phyloP scores from a whole-genome alignment of 1,140 invertebrate species.

The Caenorhabditis briggsae region DNA sequence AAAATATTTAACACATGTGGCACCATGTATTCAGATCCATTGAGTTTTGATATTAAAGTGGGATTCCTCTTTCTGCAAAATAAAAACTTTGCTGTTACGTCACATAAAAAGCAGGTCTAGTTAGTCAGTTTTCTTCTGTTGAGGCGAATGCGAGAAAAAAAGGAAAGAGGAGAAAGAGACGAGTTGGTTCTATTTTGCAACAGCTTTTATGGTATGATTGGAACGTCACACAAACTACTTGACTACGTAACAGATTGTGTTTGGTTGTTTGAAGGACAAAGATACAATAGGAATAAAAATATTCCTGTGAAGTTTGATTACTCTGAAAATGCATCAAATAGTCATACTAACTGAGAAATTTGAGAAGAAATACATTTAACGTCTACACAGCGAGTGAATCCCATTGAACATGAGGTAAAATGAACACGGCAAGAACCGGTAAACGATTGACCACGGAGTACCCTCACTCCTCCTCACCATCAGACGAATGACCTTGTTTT shows the following conservation, averaged over 20 bases:
- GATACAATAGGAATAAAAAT: background rate
- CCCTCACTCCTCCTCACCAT: background rate
- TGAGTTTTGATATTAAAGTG: too few species aligned
- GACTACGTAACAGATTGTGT: slow-evolving; percentile 20
- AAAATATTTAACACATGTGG: background rate
- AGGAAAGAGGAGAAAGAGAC: background rate
- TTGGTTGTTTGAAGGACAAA: background rate
- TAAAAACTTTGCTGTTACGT: background rate
- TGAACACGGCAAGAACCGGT: background rate
- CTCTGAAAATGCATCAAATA: too few species aligned
- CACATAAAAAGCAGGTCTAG: background rate
- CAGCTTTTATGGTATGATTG: slow-evolving; percentile 27
- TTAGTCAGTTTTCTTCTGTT: background rate
- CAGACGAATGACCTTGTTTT: slow-evolving; percentile 2
- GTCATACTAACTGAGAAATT: background rate
- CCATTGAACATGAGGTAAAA: too few species aligned
- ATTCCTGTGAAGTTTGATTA: too few species aligned
- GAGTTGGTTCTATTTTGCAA: background rate
- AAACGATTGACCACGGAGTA: background rate
- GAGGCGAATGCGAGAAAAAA: too few species aligned
- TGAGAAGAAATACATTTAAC: too few species aligned
- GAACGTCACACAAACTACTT: background rate
- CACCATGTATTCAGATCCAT: too few species aligned
- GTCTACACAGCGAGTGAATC: too few species aligned
- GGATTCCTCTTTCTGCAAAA: too few species aligned